Evolutionary conservation across 1,140 invertebrate genomes (phyloP).

Genomic region (Euwallacea fornicatus): DNA sequence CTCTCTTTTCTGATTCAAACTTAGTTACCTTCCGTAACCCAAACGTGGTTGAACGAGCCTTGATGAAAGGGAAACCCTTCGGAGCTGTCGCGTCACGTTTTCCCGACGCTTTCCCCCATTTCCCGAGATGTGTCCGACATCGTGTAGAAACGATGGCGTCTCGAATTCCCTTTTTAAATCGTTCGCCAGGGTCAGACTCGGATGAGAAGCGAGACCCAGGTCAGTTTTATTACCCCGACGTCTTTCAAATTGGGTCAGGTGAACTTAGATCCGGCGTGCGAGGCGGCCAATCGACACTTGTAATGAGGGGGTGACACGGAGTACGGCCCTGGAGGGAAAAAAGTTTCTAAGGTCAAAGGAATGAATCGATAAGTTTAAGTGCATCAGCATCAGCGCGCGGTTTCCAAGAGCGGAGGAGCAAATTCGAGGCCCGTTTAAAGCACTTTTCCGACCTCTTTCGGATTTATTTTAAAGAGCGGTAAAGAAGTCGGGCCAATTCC

Average conservation of each 20-base stretch:
- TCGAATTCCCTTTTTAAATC: constrained; percentile 25
- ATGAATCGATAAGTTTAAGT: constrained; percentile 34
- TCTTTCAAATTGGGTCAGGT: too few relatives aligned
- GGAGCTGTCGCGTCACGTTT: constrained; percentile 33
- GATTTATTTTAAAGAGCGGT: constrained; percentile 27
- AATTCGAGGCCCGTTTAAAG: constrained; percentile 21
- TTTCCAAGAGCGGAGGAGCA: constrained; percentile 5
- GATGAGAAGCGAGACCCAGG: neutral
- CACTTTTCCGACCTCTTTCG: constrained; percentile 33
- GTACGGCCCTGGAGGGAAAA: too few relatives aligned
- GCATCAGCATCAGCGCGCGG: constrained; percentile 32
- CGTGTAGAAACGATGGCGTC: constrained; percentile 28
- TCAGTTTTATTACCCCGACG: neutral
- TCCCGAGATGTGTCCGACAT: constrained; percentile 31
- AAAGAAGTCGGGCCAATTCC: constrained; percentile 30
- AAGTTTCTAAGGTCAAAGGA: constrained; percentile 27
- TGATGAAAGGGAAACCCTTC: constrained; percentile 32
- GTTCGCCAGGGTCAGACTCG: neutral
- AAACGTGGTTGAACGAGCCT: constrained; percentile 16
- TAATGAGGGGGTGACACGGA: too few relatives aligned
- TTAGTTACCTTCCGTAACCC: constrained; percentile 24
- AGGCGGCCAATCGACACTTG: too few relatives aligned
- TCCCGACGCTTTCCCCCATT: constrained; percentile 26
- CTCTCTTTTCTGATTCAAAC: neutral
- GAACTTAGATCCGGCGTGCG: too few relatives aligned